phyloP scores from a whole-genome alignment of 2,113 vertebrate species.

The Nibea coibor region DNA sequence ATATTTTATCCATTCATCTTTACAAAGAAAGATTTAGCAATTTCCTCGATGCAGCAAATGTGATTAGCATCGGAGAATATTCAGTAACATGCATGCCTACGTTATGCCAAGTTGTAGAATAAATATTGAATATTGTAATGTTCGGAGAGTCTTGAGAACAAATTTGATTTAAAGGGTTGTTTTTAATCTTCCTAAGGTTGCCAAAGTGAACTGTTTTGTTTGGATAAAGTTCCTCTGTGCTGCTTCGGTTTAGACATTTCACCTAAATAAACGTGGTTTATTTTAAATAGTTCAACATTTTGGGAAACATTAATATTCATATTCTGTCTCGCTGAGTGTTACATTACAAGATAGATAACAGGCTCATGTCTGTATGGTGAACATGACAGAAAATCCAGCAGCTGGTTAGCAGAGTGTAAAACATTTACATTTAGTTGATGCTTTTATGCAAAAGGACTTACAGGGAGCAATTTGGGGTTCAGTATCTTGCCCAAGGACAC shows the following conservation, averaged over 20 bases:
- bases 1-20: conserved; percentile 25
- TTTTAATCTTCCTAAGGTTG: not conserved
- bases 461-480: too few species aligned
- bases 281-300: not conserved
- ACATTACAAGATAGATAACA: too few species aligned
- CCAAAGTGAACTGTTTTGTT: not conserved
- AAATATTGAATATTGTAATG: conserved; percentile 4
- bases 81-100: not conserved
- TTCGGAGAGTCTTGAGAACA: not conserved
- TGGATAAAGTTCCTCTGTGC: not conserved
- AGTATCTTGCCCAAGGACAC: too few species aligned
- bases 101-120: conserved; percentile 3
- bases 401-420: too few species aligned
- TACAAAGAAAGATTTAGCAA: not conserved
- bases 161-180: not conserved
- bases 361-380: too few species aligned
- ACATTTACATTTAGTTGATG: too few species aligned
- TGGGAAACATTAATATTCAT: too few species aligned
- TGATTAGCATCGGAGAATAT: conserved; percentile 8
- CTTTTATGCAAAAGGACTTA: too few species aligned
- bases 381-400: too few species aligned
- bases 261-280: not conserved
- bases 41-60: conserved; percentile 11
- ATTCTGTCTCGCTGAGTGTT: too few species aligned
- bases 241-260: conserved; percentile 1